Evolutionary conservation across 2,888 invertebrate species (phyloP).

Genomic region (Archips xylosteana): DNA sequence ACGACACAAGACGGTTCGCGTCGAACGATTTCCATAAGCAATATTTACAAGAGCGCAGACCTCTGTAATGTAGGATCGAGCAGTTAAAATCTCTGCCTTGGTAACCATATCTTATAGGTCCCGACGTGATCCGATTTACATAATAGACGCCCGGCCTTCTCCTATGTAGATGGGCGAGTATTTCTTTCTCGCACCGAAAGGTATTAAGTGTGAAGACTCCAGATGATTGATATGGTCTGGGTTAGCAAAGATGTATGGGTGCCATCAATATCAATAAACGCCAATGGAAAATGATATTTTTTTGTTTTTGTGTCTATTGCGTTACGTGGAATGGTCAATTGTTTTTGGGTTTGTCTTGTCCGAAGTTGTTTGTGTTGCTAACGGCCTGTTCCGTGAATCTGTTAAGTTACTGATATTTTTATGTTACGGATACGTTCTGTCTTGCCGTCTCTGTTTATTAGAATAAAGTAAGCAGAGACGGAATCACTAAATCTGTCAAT

Average conservation of each 20-base stretch:
- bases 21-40: constrained; percentile 66
- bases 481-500: too few relatives aligned
- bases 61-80: constrained; percentile 61
- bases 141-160: constrained; percentile 65
- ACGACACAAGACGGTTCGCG: constrained; percentile 51
- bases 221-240: constrained; percentile 74
- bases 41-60: constrained; percentile 63
- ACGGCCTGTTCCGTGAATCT: too few relatives aligned
- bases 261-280: constrained; percentile 43
- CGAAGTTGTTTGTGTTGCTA: too few relatives aligned
- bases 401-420: too few relatives aligned
- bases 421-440: too few relatives aligned
- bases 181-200: constrained; percentile 57
- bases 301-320: constrained; percentile 5
- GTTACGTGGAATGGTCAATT: neutral
- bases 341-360: neutral
- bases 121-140: constrained; percentile 77
- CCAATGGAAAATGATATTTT: constrained; percentile 20
- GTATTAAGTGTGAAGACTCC: constrained; percentile 67
- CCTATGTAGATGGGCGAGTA: constrained; percentile 64
- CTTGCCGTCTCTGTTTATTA: too few relatives aligned
- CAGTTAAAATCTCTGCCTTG: constrained; percentile 69
- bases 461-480: too few relatives aligned
- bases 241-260: constrained; percentile 70
- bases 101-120: constrained; percentile 68